Percentiles rank a stretch among this genome's conserved stretches.
phyloP scores from a whole-genome alignment of 2,888 invertebrate genomes.

The Eilema sororculum region DNA sequence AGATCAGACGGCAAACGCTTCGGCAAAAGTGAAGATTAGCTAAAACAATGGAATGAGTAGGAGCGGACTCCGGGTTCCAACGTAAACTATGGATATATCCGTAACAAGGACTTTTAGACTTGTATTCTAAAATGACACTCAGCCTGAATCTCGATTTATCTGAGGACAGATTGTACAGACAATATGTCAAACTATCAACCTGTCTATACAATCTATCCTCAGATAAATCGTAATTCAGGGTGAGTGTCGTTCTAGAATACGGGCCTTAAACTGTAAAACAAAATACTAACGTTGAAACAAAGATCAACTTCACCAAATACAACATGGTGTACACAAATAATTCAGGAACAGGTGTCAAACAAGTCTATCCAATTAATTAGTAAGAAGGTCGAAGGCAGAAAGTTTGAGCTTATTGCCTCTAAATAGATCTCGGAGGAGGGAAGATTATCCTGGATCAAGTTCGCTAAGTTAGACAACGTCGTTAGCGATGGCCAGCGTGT shows the following conservation, averaged over 20 bases:
- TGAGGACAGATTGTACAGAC: too few relatives aligned
- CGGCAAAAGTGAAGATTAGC: too few relatives aligned
- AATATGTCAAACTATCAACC: too few relatives aligned
- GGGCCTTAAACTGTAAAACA: neutral
- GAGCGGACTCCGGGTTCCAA: too few relatives aligned
- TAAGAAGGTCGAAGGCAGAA: slow-evolving; percentile 32
- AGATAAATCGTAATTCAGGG: too few relatives aligned
- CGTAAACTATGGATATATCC: neutral
- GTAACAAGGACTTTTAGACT: too few relatives aligned
- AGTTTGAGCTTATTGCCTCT: slow-evolving; percentile 47
- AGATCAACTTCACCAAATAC: neutral
- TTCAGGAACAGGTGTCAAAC: slow-evolving; percentile 41
- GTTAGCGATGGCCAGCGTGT: slow-evolving; percentile 36
- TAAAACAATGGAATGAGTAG: too few relatives aligned
- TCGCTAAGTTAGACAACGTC: slow-evolving; percentile 37
- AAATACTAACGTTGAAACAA: neutral
- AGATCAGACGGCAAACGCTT: too few relatives aligned
- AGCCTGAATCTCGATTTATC: too few relatives aligned
- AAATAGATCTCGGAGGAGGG: slow-evolving; percentile 45
- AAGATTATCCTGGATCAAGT: slow-evolving; percentile 51
- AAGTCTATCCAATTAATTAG: slow-evolving; percentile 48
- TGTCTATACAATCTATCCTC: too few relatives aligned
- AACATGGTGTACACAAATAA: slow-evolving; percentile 15
- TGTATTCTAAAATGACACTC: too few relatives aligned
- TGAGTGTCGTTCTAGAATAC: too few relatives aligned